Evolutionary conservation across 1,140 invertebrate species (phyloP), one percentile per base, ranked within the genome.

Genomic region (Drosophila rufa): DNA sequence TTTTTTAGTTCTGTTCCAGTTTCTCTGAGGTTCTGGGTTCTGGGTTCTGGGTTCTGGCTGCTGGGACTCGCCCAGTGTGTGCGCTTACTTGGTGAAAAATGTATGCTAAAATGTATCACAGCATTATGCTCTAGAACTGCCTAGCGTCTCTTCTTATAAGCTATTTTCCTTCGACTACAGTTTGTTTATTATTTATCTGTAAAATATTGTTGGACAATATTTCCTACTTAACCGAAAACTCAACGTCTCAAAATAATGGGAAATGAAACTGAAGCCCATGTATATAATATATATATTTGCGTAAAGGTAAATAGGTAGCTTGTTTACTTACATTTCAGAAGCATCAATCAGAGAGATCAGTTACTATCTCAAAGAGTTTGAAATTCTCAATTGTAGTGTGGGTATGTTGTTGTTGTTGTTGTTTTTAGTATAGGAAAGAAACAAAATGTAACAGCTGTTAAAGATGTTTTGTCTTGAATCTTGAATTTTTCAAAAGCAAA

Each of bases 31-130:
- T 36, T 68, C 25, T 50, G 33, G 51, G 51, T 57, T 42, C 56
- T 47, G 19, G 51, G 36, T 50, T 45, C 60, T 46, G 48, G 22
- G 53, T 36, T 25, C 42, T 50, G 43, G 38, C 33, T 33, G 33
- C 33, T 33, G 33, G 50, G 27, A 11, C 7, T 48, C 46, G 48
- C 59, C 56, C 62, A 61, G 48, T 55, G 61, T 60, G 69, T 69
- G 58, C 70, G 77, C 60, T 80, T 70, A 50, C 8, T 69, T 40
- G 46, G 71, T 80, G 74, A 62, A 73, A 80, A 71, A 74, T 89
- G 77, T 89, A 90, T 84, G 85, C 85, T 90, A 90, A 90, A 55
- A 90, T 90, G 78, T 90, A 90, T 90, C 85, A 90, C 85, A 90
- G 85, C 85, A 85, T 79, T 90, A 90, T 90, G 85, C 85, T 90